These are phyloP conservation scores for Acanthiza pusilla DNA, from an alignment of 2,797 vertebrate genomes.

Conservation along the genomic window DNA sequence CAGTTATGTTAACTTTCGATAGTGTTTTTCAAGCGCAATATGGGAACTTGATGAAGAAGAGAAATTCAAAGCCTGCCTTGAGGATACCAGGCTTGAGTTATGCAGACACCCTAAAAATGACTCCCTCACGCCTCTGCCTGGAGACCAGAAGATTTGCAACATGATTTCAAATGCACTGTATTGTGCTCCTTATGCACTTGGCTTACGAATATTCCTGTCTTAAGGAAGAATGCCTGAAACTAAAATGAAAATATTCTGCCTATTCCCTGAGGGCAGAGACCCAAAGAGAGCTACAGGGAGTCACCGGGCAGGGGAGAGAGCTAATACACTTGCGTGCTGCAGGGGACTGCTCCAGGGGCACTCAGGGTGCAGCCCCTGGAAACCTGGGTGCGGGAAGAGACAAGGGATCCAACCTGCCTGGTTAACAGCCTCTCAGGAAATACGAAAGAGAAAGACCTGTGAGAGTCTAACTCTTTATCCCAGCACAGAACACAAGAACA, in stretches of 20 bases:
- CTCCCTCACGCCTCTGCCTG: not conserved
- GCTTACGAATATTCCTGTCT: not conserved
- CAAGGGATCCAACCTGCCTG: not conserved
- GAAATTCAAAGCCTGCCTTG: not conserved
- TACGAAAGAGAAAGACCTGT: fast-evolving
- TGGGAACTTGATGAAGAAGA: not conserved
- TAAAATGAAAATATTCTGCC: not conserved
- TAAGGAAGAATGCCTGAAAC: not conserved
- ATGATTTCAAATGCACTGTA: not conserved
- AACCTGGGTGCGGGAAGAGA: not conserved
- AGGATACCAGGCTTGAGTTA: not conserved
- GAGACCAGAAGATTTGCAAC: not conserved
- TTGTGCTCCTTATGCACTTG: not conserved
- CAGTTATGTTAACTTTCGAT: not conserved
- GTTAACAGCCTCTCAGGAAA: not conserved
- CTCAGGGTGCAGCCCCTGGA: not conserved
- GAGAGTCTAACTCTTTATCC: not conserved
- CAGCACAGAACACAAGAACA: not conserved
- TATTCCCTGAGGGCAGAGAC: not conserved
- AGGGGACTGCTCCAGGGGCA: fast-evolving
- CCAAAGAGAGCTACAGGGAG: not conserved
- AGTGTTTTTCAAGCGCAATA: not conserved
- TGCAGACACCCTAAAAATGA: not conserved
- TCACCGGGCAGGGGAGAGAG: not conserved
- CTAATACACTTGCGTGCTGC: not conserved